Conservation (phyloP, 2,113 vertebrate genomes). For the Thinocorus orbignyianus region DNA sequence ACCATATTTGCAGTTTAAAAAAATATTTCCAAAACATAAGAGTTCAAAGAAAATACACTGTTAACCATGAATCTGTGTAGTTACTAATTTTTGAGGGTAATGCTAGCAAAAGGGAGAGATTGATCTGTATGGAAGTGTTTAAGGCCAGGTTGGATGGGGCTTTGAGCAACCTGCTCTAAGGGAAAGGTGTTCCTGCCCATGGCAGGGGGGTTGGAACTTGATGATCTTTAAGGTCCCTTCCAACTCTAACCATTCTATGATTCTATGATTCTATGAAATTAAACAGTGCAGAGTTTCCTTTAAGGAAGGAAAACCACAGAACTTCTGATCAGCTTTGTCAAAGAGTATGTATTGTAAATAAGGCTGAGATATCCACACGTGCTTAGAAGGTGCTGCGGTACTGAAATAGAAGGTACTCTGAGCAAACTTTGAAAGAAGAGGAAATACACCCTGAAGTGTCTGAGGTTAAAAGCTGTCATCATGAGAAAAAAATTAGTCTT, state of each 20-base stretch:
- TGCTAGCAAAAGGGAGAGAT: not conserved
- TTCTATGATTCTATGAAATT: too few species aligned
- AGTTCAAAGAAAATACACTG: slow-evolving; percentile 61
- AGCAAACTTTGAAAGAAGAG: not conserved
- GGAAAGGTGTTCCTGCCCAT: too few species aligned
- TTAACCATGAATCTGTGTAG: slow-evolving; percentile 29
- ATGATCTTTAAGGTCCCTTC: too few species aligned
- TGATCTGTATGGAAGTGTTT: too few species aligned
- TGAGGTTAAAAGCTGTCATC: not conserved
- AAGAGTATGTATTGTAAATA: not conserved
- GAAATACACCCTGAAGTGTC: not conserved
- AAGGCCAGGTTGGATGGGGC: too few species aligned
- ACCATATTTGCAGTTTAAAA: slow-evolving; percentile 59
- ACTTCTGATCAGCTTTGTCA: not conserved
- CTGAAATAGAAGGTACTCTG: not conserved
- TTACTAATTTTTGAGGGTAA: not conserved
- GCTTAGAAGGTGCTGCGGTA: not conserved
- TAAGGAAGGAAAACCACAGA: not conserved
- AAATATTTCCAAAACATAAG: slow-evolving; percentile 70
- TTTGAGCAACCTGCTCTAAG: too few species aligned
- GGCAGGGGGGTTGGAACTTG: too few species aligned
- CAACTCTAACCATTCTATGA: too few species aligned
- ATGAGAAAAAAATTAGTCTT: not conserved
- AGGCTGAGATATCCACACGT: not conserved
- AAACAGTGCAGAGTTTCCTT: not conserved